Conservation (phyloP, 2,113 vertebrate genomes). For the Haliaeetus leucogaster region DNA sequence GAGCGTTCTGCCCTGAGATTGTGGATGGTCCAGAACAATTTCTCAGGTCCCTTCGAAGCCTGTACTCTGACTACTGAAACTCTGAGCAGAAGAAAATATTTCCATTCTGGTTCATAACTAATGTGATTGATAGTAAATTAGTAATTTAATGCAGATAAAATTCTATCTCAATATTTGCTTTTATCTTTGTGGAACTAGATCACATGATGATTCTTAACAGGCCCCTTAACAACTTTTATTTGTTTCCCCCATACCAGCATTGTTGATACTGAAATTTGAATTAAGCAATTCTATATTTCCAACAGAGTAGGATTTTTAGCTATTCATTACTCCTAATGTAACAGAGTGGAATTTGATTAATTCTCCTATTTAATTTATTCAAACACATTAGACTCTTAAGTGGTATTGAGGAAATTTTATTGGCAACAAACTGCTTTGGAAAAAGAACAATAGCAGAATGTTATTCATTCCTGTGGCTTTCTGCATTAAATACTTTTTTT, state of each 20-base stretch:
- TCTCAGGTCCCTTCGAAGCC: background rate
- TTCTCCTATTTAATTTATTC: background rate
- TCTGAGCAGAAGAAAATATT: background rate
- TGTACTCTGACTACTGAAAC: background rate
- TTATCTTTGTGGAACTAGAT: background rate
- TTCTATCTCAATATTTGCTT: background rate
- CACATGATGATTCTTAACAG: background rate
- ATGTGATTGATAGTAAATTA: background rate
- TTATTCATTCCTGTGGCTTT: background rate
- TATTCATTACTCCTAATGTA: slow-evolving; percentile 54
- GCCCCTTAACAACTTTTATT: background rate
- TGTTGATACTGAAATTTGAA: slow-evolving; percentile 36
- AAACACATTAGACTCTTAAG: too few species aligned
- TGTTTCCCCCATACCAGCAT: background rate
- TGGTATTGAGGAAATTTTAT: too few species aligned
- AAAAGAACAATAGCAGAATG: background rate
- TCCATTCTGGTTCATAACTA: background rate
- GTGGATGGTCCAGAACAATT: background rate
- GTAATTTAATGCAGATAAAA: background rate
- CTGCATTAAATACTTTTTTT: background rate
- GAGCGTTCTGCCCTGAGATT: background rate
- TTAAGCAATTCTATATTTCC: slow-evolving; percentile 23
- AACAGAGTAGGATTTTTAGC: slow-evolving; percentile 23
- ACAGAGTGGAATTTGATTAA: slow-evolving; percentile 58
- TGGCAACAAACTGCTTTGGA: too few species aligned